Conservation (phyloP, 2,113 vertebrate genomes). For the Chlamydotis undulata region DNA sequence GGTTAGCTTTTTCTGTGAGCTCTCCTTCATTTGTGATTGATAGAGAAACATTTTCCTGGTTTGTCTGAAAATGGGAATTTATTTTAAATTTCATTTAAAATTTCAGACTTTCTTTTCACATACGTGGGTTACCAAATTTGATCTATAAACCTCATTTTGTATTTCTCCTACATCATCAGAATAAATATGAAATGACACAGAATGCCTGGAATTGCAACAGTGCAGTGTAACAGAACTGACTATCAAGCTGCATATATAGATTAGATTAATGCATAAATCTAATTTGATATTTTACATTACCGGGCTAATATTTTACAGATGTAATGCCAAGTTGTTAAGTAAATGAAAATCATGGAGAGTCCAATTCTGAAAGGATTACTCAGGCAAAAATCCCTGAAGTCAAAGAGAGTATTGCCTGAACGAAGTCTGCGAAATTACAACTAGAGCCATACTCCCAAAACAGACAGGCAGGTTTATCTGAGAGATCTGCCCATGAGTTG, state of each 20-base stretch:
- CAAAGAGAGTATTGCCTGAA: constrained; percentile 58
- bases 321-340: constrained; percentile 66
- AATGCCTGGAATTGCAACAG: constrained; percentile 37
- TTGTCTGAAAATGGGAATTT: neutral
- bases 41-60: neutral
- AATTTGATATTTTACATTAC: constrained; percentile 50
- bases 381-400: constrained; percentile 68
- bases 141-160: neutral
- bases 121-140: neutral
- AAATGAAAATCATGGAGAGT: constrained; percentile 45
- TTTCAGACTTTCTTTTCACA: neutral
- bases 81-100: neutral
- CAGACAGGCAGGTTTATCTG: constrained; percentile 60
- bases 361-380: constrained; percentile 69
- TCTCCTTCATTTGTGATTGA: neutral
- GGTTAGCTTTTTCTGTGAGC: neutral
- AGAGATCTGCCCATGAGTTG: constrained; percentile 66
- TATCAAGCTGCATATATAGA: constrained; percentile 41
- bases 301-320: constrained; percentile 62
- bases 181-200: constrained; percentile 12
- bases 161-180: neutral
- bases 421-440: constrained; percentile 61
- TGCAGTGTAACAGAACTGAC: constrained; percentile 11
- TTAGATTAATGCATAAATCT: constrained; percentile 53
- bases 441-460: constrained; percentile 61